Conservation (phyloP, 2,797 vertebrate genomes). For the Sebastes iracundus region DNA sequence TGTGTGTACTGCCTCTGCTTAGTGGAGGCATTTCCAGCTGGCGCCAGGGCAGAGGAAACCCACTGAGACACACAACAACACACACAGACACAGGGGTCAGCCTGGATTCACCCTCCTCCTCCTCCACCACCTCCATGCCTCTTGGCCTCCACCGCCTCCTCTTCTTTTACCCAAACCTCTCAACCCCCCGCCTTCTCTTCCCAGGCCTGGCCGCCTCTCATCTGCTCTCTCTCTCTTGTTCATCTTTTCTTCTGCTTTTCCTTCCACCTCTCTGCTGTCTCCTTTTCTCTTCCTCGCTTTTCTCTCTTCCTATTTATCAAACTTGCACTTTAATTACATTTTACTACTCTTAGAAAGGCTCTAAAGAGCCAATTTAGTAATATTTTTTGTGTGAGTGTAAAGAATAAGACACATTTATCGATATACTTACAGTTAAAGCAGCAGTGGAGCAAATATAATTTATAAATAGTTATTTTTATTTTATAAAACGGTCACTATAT, state of each 20-base stretch:
- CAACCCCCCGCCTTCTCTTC: conserved; percentile 62
- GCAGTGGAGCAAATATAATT: no score
- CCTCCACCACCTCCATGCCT: conserved; percentile 55
- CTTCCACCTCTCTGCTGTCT: conserved; percentile 13
- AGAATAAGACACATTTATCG: background rate
- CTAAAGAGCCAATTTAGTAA: background rate
- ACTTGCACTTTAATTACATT: background rate
- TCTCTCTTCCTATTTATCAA: background rate
- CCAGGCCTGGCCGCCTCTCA: conserved; percentile 63
- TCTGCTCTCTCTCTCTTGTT: conserved; percentile 62
- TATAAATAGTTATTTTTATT: no score
- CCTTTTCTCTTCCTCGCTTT: background rate
- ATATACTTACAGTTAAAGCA: background rate
- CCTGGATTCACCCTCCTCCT: conserved; percentile 72
- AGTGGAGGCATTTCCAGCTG: conserved; percentile 84
- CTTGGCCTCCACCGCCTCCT: conserved; percentile 62
- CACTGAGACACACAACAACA: conserved; percentile 84
- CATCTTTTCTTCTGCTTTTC: conserved; percentile 32
- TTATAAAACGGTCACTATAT: no score
- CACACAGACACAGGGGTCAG: conserved; percentile 82
- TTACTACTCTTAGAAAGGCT: background rate
- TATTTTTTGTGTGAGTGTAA: background rate
- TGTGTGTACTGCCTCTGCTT: conserved; percentile 79
- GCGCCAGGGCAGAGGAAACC: conserved; percentile 84
- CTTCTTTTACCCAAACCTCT: conserved; percentile 55